Evolutionary conservation across 2,888 invertebrate species (phyloP).

Genomic region (Theristus sp.): DNA sequence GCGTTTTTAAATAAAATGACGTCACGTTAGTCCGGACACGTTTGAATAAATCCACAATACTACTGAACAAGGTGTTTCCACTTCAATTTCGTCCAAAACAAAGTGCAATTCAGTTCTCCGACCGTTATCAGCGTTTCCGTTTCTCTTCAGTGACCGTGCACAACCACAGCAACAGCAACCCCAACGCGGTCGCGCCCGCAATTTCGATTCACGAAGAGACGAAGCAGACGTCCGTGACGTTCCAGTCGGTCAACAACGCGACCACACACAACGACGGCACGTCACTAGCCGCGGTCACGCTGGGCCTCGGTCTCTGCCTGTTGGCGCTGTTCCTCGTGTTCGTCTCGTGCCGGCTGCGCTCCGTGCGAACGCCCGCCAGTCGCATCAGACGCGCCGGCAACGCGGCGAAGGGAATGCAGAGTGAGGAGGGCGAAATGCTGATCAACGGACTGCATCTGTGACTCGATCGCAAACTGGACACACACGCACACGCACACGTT

Average conservation of each 20-base stretch:
- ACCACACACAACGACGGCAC: neutral
- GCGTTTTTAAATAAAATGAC: no score
- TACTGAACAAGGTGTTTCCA: no score
- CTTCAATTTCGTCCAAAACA: no score
- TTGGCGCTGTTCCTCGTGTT: constrained; percentile 4
- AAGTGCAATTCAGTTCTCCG: no score
- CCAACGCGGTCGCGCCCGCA: neutral
- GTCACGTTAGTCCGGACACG: no score
- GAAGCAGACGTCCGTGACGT: neutral
- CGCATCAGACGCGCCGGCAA: constrained; percentile 3
- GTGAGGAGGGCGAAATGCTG: constrained; percentile 6
- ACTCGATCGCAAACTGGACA: no score
- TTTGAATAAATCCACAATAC: no score
- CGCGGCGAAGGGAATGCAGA: constrained; percentile 4
- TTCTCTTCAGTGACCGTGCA: no score
- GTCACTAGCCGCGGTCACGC: constrained; percentile 5
- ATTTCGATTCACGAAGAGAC: neutral
- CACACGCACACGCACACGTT: no score
- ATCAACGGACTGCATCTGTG: constrained; percentile 8
- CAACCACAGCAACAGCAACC: no score
- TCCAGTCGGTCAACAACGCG: neutral
- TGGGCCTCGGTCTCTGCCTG: constrained; percentile 6
- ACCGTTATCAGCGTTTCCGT: no score
- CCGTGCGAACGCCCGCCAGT: neutral
- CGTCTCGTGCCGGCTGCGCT: constrained; percentile 4